Conservation (phyloP, 1,140 invertebrate species). For the Drosophila bifasciata region DNA sequence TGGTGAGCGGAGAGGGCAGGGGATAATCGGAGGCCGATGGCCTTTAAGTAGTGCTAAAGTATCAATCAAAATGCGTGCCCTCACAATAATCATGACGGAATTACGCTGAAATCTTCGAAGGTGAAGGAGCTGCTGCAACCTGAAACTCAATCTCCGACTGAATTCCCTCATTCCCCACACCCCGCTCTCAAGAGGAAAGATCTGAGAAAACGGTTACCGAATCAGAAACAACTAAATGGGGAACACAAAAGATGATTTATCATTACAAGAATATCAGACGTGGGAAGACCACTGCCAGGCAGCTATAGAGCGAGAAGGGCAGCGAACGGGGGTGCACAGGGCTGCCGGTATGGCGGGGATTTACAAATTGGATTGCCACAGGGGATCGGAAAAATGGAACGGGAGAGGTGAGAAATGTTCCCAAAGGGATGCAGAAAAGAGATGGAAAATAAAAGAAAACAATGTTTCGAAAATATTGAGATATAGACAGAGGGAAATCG, state of each 20-base stretch:
- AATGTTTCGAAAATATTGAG: neutral
- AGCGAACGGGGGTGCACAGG: slow-evolving; percentile 4
- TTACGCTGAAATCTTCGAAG: slow-evolving; percentile 71
- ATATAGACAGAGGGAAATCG: too few relatives aligned
- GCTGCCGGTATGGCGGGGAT: neutral
- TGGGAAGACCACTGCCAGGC: neutral
- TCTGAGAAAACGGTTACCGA: slow-evolving; percentile 48
- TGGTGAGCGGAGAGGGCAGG: neutral
- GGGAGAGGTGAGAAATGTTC: slow-evolving; percentile 10
- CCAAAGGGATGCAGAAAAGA: slow-evolving; percentile 4
- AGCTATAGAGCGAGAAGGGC: neutral
- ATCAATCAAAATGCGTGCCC: slow-evolving; percentile 81
- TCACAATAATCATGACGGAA: slow-evolving; percentile 70
- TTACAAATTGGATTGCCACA: slow-evolving; percentile 65
- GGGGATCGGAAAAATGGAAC: slow-evolving; percentile 40
- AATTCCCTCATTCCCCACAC: too few relatives aligned
- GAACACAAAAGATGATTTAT: slow-evolving; percentile 77
- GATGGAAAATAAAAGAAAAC: neutral
- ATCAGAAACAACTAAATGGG: slow-evolving; percentile 49
- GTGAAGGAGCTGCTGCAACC: slow-evolving; percentile 30
- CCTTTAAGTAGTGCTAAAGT: slow-evolving; percentile 79
- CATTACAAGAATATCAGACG: slow-evolving; percentile 38
- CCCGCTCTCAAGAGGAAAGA: slow-evolving; percentile 39
- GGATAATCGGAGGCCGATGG: slow-evolving; percentile 37
- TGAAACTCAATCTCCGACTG: slow-evolving; percentile 6